phyloP scores from a whole-genome alignment of 2,797 vertebrate genomes.

The Neopelma chrysocephalum region DNA sequence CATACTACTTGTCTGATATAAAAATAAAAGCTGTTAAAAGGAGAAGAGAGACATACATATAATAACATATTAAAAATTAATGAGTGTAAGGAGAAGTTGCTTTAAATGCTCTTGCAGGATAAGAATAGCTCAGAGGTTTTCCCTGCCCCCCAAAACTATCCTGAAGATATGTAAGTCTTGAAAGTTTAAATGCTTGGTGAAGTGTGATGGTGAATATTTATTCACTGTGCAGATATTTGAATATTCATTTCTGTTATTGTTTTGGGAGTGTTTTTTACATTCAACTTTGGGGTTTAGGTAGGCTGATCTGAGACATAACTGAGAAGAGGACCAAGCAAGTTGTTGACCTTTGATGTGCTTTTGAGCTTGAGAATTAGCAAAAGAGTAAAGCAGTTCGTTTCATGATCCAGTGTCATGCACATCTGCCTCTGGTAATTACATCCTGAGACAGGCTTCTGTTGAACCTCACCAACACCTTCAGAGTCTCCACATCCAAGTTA shows the following conservation, averaged over 20 bases:
- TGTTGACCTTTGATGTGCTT: neutral
- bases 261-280: neutral
- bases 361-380: neutral
- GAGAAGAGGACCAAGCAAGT: neutral
- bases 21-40: slow-evolving; percentile 39
- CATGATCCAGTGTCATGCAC: neutral
- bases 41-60: neutral
- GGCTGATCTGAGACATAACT: neutral
- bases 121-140: slow-evolving; percentile 31
- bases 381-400: neutral
- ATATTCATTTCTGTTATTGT: neutral
- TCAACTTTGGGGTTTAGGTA: neutral
- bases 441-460: neutral
- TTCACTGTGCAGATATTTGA: neutral
- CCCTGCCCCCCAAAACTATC: neutral
- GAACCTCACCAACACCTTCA: neutral
- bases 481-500: neutral
- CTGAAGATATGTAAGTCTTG: neutral
- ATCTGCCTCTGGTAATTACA: neutral
- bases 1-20: neutral
- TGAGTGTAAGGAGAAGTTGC: neutral
- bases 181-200: neutral
- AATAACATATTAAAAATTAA: slow-evolving; percentile 46
- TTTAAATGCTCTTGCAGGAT: slow-evolving; percentile 15
- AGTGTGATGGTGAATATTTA: neutral